These are phyloP conservation scores for Gobiocypris rarus DNA, from an alignment of 2,113 vertebrate genomes.

Conservation along the genomic window DNA sequence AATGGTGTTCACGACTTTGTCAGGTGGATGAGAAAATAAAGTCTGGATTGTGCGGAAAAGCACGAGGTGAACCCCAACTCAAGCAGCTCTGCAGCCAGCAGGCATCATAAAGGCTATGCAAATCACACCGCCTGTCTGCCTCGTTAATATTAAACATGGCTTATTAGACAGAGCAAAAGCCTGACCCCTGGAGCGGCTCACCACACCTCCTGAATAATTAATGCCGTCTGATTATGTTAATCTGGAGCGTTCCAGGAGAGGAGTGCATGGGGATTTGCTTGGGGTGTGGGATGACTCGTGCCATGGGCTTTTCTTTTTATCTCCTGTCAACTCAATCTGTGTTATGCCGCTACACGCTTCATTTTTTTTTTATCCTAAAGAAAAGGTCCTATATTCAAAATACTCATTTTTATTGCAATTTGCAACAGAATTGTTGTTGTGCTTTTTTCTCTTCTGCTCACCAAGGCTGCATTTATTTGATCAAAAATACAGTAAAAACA, in stretches of 20 bases:
- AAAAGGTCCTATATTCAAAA: not conserved
- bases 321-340: constrained; percentile 36
- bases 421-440: not conserved
- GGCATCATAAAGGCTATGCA: constrained; percentile 45
- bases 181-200: constrained; percentile 50
- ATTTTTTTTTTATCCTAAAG: not conserved
- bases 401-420: not conserved
- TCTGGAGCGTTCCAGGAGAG: constrained; percentile 33
- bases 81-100: constrained; percentile 21
- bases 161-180: constrained; percentile 52
- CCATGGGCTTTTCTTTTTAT: constrained; percentile 19
- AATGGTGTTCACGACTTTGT: not conserved
- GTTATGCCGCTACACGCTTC: not conserved
- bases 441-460: not conserved
- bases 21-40: not conserved
- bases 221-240: constrained; percentile 58
- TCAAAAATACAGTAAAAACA: no score
- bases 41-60: not conserved
- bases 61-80: not conserved
- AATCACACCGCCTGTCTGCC: constrained; percentile 44
- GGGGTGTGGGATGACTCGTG: not conserved
- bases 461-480: no score
- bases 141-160: constrained; percentile 57
- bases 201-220: constrained; percentile 54
- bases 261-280: constrained; percentile 10